Percentiles rank a stretch among this genome's conserved stretches.
These are phyloP conservation scores for Pygocentrus nattereri DNA, from an alignment of 2,797 vertebrate genomes.

Conservation along the genomic window DNA sequence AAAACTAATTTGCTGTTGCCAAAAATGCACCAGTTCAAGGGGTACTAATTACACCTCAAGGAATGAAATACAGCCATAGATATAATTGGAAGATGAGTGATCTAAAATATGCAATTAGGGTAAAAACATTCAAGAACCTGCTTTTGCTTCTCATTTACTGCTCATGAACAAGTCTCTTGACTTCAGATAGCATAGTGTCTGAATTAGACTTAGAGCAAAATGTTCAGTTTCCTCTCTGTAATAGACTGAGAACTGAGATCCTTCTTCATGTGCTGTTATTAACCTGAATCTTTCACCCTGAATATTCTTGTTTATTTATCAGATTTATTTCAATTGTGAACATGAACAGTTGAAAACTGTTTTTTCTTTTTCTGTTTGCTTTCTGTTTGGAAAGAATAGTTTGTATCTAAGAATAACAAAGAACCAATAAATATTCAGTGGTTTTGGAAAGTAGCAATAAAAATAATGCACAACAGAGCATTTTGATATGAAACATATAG, in stretches of 20 bases:
- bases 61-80: slow-evolving; percentile 35
- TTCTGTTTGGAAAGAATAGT: background rate
- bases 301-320: background rate
- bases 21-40: slow-evolving; percentile 37
- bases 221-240: background rate
- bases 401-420: background rate
- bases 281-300: slow-evolving; percentile 5
- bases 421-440: no score
- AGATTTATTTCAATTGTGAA: background rate
- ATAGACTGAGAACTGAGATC: background rate
- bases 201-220: background rate
- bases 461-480: no score
- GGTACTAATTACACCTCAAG: slow-evolving; percentile 44
- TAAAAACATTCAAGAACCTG: slow-evolving; percentile 52
- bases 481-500: no score
- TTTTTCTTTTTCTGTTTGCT: background rate
- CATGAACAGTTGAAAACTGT: background rate
- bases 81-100: slow-evolving; percentile 42
- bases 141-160: slow-evolving; percentile 41
- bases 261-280: background rate
- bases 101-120: slow-evolving; percentile 49
- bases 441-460: no score
- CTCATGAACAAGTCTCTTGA: slow-evolving; percentile 2
- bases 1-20: slow-evolving; percentile 15
- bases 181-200: background rate